phyloP scores from a whole-genome alignment of 2,113 vertebrate species.

The Bombycilla garrulus region DNA sequence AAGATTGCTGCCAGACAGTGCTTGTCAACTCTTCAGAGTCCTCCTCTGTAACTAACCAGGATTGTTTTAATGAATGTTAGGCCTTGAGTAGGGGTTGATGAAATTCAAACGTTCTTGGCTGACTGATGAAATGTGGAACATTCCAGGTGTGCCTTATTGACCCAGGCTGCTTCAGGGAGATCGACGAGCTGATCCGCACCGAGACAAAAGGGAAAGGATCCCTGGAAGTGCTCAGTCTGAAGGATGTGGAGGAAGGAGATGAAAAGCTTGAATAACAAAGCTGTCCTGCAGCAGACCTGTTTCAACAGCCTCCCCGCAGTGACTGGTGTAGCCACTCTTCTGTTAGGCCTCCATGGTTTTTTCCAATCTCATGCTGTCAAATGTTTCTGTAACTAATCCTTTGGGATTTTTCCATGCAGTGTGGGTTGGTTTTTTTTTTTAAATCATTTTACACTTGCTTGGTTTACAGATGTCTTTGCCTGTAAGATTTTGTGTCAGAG shows the following conservation, averaged over 20 bases:
- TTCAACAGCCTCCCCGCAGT: neutral
- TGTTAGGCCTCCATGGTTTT: neutral
- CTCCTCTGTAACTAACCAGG: neutral
- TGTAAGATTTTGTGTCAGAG: neutral
- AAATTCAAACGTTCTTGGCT: neutral
- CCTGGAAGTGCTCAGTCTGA: slow-evolving; percentile 91
- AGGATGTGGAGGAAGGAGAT: slow-evolving; percentile 96
- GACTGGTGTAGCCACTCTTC: neutral
- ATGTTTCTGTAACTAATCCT: slow-evolving; percentile 2
- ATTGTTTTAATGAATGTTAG: too few species aligned
- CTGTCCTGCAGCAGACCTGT: neutral
- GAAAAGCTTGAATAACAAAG: slow-evolving; percentile 83
- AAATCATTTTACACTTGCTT: neutral
- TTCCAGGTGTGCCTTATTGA: slow-evolving; percentile 92
- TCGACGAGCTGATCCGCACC: slow-evolving; percentile 93
- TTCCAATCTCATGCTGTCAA: slow-evolving; percentile 32
- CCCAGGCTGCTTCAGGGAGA: slow-evolving; percentile 94
- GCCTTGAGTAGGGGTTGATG: neutral
- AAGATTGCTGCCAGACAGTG: neutral
- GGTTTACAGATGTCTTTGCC: neutral
- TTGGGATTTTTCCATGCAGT: neutral
- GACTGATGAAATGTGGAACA: neutral
- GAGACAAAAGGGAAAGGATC: slow-evolving; percentile 92
- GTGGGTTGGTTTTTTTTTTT: neutral
- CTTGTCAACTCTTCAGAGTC: neutral